Evolutionary conservation across 2,797 vertebrate species (phyloP).

Genomic region (Phalanger gymnotis): DNA sequence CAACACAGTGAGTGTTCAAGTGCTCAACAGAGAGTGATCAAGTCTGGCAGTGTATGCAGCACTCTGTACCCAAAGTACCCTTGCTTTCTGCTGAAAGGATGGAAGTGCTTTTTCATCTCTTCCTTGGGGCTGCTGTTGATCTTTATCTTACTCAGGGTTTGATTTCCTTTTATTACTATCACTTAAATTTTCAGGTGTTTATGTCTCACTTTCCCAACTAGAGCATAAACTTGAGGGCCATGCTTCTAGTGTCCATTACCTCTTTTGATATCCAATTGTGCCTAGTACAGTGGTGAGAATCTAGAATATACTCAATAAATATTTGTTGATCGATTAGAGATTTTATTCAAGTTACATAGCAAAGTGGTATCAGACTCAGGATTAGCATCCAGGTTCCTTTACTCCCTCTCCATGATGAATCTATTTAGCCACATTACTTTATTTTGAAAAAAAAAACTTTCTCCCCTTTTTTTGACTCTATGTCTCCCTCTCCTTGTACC

Average conservation of each 20-base stretch:
- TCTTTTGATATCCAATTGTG: background rate
- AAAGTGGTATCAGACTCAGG: background rate
- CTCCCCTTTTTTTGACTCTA: background rate
- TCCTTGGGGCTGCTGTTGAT: background rate
- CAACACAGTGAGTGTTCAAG: background rate
- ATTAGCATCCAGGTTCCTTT: background rate
- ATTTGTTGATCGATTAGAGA: background rate
- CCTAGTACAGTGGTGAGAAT: background rate
- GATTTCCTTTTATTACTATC: background rate
- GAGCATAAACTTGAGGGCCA: background rate
- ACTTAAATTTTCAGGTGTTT: background rate
- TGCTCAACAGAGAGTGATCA: background rate
- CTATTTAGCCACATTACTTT: background rate
- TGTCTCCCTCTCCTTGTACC: slow-evolving; percentile 14
- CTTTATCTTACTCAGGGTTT: background rate
- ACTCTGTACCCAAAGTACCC: background rate
- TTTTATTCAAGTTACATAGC: background rate
- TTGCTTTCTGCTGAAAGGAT: background rate
- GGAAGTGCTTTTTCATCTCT: background rate
- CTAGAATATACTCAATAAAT: background rate
- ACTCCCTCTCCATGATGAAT: background rate
- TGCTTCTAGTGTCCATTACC: background rate
- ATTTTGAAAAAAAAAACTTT: background rate
- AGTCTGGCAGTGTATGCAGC: background rate
- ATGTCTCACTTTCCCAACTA: background rate